These are phyloP conservation scores for Gymnocypris eckloni DNA, from an alignment of 2,797 vertebrate genomes.

Conservation along the genomic window DNA sequence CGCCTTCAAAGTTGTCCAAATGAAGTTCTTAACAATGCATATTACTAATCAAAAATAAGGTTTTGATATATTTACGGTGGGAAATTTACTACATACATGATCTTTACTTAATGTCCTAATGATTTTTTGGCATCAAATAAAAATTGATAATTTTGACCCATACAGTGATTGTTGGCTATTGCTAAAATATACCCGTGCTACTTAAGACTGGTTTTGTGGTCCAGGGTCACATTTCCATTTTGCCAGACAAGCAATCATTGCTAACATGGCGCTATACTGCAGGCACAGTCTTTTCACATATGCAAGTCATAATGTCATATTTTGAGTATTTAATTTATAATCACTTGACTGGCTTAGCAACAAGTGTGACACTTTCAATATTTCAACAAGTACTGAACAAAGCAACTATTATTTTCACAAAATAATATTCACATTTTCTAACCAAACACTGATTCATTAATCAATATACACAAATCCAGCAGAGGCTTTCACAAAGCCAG, in stretches of 20 bases:
- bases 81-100: too few species aligned
- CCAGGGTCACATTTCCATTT: background rate
- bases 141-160: background rate
- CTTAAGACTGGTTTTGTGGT: too few species aligned
- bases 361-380: background rate
- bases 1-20: too few species aligned
- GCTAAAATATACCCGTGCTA: background rate
- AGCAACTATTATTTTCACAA: background rate
- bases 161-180: too few species aligned
- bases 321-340: background rate
- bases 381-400: background rate
- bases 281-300: background rate
- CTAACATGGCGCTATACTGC: background rate
- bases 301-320: background rate
- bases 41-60: too few species aligned
- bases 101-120: too few species aligned
- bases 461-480: background rate
- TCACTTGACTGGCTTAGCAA: background rate
- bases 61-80: background rate
- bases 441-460: slow-evolving; percentile 1
- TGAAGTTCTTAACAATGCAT: too few species aligned
- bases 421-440: background rate
- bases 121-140: background rate
- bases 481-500: background rate
- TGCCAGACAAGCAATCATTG: slow-evolving; percentile 16